These are phyloP conservation scores for Drosophila elegans DNA, from an alignment of 1,140 invertebrate genomes.

Conservation along the genomic window DNA sequence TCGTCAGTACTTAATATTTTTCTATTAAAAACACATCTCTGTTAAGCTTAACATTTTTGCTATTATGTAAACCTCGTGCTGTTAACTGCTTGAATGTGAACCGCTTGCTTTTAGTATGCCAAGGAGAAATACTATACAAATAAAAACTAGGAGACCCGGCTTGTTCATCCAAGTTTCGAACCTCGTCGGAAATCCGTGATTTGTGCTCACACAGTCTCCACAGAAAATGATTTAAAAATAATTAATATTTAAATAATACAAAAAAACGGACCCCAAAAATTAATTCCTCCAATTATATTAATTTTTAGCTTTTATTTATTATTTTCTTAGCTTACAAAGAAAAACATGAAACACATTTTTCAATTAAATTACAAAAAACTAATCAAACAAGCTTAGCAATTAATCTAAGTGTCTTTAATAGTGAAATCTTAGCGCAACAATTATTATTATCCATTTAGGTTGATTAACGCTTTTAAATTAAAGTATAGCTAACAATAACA, in stretches of 20 bases:
- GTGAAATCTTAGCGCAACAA: slow-evolving; percentile 73
- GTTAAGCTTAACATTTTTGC: background rate
- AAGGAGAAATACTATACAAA: no score
- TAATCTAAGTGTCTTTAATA: slow-evolving; percentile 49
- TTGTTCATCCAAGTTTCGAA: no score
- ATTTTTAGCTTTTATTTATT: slow-evolving; percentile 62
- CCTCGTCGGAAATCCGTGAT: no score
- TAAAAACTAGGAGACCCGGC: no score
- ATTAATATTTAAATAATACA: no score
- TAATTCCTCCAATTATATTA: slow-evolving; percentile 23
- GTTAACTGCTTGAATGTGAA: background rate
- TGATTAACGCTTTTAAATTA: slow-evolving; percentile 33
- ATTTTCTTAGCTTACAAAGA: slow-evolving; percentile 60
- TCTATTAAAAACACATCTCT: background rate
- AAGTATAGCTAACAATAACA: slow-evolving; percentile 54
- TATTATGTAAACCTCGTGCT: background rate
- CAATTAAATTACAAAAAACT: slow-evolving; percentile 57
- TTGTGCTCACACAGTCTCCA: no score
- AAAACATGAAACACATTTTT: slow-evolving; percentile 63
- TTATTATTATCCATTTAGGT: slow-evolving; percentile 40
- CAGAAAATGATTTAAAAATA: no score
- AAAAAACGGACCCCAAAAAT: background rate
- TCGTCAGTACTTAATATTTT: background rate
- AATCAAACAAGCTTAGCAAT: slow-evolving; percentile 76
- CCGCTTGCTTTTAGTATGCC: no score